These are phyloP conservation scores for Sweltsa coloradensis DNA, from an alignment of 1,140 invertebrate species.

Conservation along the genomic window DNA sequence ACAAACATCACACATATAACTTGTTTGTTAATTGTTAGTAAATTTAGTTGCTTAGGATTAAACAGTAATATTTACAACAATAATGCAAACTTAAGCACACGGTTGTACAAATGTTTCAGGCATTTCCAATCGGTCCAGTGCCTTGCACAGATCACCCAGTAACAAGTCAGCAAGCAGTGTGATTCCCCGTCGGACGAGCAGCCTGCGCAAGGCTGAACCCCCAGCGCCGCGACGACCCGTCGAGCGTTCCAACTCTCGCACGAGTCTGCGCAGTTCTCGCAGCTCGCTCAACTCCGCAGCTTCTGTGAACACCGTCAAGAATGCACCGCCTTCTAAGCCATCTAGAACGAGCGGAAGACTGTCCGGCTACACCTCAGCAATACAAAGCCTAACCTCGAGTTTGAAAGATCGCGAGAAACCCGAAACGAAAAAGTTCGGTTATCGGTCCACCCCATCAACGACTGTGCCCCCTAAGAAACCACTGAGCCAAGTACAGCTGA, in stretches of 20 bases:
- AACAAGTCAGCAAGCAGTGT: no score
- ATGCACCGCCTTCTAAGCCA: conserved; percentile 28
- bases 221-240: conserved; percentile 31
- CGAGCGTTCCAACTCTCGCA: conserved; percentile 48
- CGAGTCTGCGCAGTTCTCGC: conserved; percentile 63
- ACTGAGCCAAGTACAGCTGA: conserved; percentile 20
- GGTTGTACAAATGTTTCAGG: no score
- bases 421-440: conserved; percentile 10
- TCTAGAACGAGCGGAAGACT: conserved; percentile 17
- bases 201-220: conserved; percentile 27
- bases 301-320: conserved; percentile 64
- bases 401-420: conserved; percentile 14
- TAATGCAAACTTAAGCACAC: no score
- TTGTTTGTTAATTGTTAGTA: no score
- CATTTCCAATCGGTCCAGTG: no score
- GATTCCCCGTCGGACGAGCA: conserved; percentile 26
- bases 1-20: no score
- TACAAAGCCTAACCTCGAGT: conserved; percentile 24
- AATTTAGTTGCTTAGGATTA: no score
- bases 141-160: no score
- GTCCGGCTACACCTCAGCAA: conserved; percentile 24
- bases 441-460: conserved; percentile 5
- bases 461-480: conserved; percentile 24
- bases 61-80: no score
- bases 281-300: conserved; percentile 70